Evolutionary conservation across 2,888 invertebrate species (phyloP).

Genomic region (Hymenopus coronatus): DNA sequence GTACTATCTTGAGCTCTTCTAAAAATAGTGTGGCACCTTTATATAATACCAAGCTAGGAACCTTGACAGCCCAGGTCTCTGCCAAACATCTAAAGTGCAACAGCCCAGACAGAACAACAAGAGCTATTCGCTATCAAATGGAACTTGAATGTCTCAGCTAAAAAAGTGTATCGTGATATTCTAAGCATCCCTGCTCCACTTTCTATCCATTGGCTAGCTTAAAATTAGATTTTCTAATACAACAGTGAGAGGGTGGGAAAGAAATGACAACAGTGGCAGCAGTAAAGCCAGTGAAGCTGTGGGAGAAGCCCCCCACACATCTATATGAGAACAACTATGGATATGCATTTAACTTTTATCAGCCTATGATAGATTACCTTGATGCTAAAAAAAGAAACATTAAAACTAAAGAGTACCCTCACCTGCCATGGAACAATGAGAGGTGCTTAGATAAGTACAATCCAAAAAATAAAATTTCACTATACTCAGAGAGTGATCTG

Average conservation of each 20-base stretch:
- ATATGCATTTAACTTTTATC: constrained; percentile 79
- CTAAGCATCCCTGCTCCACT: not conserved
- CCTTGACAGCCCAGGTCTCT: not conserved
- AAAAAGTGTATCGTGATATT: not conserved
- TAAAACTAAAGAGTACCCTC: constrained; percentile 56
- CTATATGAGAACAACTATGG: constrained; percentile 82
- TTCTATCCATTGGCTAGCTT: not conserved
- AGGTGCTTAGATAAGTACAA: constrained; percentile 66
- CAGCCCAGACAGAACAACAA: not conserved
- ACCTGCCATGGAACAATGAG: constrained; percentile 72
- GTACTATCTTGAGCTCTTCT: constrained; percentile 33
- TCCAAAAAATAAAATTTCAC: constrained; percentile 59
- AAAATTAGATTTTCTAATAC: not conserved
- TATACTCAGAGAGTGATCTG: constrained; percentile 67
- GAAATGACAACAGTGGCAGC: not conserved
- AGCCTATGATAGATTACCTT: constrained; percentile 84
- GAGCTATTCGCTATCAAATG: not conserved
- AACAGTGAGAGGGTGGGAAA: not conserved
- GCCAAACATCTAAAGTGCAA: constrained; percentile 16
- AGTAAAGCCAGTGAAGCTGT: constrained; percentile 39
- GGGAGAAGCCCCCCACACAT: constrained; percentile 60
- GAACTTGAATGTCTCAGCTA: not conserved
- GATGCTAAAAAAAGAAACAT: constrained; percentile 63
- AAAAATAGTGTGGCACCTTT: constrained; percentile 28
- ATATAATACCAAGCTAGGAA: not conserved